phyloP scores from a whole-genome alignment of 2,113 vertebrate species.

The Corythoichthys intestinalis region DNA sequence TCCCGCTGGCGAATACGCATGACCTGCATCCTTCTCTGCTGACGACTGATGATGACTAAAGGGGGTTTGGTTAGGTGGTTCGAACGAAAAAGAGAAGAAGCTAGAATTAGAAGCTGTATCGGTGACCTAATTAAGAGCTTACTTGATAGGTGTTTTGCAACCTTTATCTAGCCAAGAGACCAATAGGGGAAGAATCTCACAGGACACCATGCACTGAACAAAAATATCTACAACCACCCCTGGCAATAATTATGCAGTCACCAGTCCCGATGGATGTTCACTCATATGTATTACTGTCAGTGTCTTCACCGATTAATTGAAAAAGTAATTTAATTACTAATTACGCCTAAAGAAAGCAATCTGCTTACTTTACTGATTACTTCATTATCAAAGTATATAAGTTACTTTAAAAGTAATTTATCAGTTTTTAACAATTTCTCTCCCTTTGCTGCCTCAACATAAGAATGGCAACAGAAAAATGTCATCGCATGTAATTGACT shows the following conservation, averaged over 20 bases:
- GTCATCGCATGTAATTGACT: too few relatives aligned
- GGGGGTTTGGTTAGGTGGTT: not conserved
- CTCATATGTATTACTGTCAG: too few relatives aligned
- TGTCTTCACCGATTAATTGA: too few relatives aligned
- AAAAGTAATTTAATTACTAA: too few relatives aligned
- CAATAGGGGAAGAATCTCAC: not conserved
- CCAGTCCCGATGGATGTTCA: too few relatives aligned
- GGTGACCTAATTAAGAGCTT: not conserved
- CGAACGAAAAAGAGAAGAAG: not conserved
- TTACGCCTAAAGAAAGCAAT: too few relatives aligned
- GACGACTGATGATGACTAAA: slow-evolving; percentile 92
- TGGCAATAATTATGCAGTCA: not conserved
- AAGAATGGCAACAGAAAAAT: too few relatives aligned
- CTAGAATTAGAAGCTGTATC: not conserved
- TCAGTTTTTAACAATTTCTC: too few relatives aligned
- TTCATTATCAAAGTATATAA: too few relatives aligned
- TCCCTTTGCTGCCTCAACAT: too few relatives aligned
- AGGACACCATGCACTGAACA: not conserved
- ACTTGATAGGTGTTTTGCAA: not conserved
- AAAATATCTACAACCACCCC: not conserved
- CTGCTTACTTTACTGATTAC: too few relatives aligned
- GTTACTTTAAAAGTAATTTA: too few relatives aligned
- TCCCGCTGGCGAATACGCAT: slow-evolving; percentile 95
- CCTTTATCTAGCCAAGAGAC: not conserved
- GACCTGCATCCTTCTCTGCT: slow-evolving; percentile 89